Conservation (phyloP, 2,113 vertebrate genomes). For the Phrynocephalus versicolor region DNA sequence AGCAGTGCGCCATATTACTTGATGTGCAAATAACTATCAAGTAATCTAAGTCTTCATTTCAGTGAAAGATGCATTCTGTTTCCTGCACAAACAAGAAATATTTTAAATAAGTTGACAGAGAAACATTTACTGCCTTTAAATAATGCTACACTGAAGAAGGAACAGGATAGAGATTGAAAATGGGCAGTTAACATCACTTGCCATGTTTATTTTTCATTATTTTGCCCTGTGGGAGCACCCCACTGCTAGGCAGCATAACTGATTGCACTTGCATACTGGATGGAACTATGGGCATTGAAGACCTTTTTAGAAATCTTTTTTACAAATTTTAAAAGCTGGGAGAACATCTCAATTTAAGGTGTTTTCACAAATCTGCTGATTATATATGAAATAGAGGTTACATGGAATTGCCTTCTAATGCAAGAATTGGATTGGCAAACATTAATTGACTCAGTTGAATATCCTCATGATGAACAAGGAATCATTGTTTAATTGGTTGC, state of each 20-base stretch:
- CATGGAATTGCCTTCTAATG: constrained; percentile 49
- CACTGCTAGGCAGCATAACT: constrained; percentile 71
- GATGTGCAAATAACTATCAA: constrained; percentile 54
- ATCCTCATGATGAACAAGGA: constrained; percentile 65
- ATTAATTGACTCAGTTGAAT: constrained; percentile 27
- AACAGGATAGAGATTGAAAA: constrained; percentile 63
- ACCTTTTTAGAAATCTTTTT: constrained; percentile 71
- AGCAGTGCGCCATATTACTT: constrained; percentile 48
- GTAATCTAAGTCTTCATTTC: constrained; percentile 26
- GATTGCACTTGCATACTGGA: constrained; percentile 71
- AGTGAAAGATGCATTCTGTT: constrained; percentile 46
- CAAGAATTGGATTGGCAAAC: constrained; percentile 37
- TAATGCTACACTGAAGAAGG: constrained; percentile 57
- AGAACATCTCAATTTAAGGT: constrained; percentile 48
- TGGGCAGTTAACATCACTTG: constrained; percentile 61
- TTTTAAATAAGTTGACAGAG: constrained; percentile 46
- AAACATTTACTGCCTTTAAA: constrained; percentile 37
- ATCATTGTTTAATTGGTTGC: constrained; percentile 72
- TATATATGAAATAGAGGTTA: constrained; percentile 42
- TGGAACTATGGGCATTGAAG: constrained; percentile 75
- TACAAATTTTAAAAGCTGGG: constrained; percentile 58
- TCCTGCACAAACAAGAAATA: constrained; percentile 62
- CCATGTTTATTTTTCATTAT: constrained; percentile 66
- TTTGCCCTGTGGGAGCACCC: constrained; percentile 64
- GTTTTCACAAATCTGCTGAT: constrained; percentile 58